Conservation (phyloP, 2,888 invertebrate genomes). For the Lomographa bimaculata region DNA sequence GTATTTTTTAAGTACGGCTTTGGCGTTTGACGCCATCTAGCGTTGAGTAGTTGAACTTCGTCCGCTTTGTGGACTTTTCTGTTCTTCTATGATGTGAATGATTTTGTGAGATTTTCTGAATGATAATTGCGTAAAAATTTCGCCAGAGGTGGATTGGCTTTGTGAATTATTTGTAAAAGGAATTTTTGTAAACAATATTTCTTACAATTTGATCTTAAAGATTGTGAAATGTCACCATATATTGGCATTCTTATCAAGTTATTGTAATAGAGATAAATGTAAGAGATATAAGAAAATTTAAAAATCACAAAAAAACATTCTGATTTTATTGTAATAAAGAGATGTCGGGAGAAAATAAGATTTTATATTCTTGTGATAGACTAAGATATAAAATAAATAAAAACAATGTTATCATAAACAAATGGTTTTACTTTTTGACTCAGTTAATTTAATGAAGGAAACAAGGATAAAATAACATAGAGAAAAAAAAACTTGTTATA, state of each 20-base stretch:
- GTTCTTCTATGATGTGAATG: constrained; percentile 18
- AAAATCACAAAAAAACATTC: constrained; percentile 19
- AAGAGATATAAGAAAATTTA: constrained; percentile 20
- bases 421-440: no score
- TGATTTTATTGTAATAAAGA: constrained; percentile 8
- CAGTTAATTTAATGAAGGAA: no score
- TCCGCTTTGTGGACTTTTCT: constrained; percentile 24
- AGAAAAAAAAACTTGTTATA: no score
- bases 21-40: constrained; percentile 65
- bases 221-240: constrained; percentile 11
- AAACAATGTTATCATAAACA: neutral
- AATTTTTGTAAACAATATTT: neutral
- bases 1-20: constrained; percentile 42
- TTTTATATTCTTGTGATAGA: constrained; percentile 7
- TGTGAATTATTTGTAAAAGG: no score
- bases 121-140: constrained; percentile 1
- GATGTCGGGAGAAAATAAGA: constrained; percentile 21
- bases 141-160: no score
- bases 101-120: constrained; percentile 10
- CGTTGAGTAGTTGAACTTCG: constrained; percentile 37
- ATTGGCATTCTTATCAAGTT: constrained; percentile 27
- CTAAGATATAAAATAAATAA: constrained; percentile 10
- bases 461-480: no score
- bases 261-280: neutral
- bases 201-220: constrained; percentile 4